These are phyloP conservation scores for Drosophila pseudotakahashii DNA, from an alignment of 2,888 invertebrate species.

Conservation along the genomic window DNA sequence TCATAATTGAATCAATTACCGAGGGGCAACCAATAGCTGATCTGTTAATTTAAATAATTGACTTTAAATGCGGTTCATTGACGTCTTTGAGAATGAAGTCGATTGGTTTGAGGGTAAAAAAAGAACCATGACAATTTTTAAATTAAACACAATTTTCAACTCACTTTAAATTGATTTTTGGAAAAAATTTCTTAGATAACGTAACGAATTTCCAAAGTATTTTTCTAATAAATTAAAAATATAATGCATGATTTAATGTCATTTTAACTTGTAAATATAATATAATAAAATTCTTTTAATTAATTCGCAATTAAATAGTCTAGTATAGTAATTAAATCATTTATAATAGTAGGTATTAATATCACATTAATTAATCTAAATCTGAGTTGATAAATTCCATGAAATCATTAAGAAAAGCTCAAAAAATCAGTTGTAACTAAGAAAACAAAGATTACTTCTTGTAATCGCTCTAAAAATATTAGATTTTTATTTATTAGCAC, in stretches of 20 bases:
- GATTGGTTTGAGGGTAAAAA: background rate
- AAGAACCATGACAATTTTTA: background rate
- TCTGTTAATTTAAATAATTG: conserved; percentile 25
- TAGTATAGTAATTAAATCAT: background rate
- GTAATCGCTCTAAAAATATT: conserved; percentile 5
- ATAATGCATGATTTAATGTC: too few relatives aligned
- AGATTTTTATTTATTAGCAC: background rate
- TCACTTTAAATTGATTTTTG: too few relatives aligned
- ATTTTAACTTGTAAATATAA: background rate
- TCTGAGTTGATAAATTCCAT: background rate
- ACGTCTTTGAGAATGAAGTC: conserved; percentile 5
- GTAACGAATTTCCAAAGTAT: too few relatives aligned
- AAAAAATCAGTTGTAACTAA: background rate
- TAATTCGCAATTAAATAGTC: background rate
- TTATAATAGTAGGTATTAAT: background rate
- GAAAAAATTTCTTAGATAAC: too few relatives aligned
- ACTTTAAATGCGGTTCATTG: conserved; percentile 18
- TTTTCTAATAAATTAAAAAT: too few relatives aligned
- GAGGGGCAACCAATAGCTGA: conserved; percentile 5
- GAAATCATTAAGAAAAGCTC: background rate
- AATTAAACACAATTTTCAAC: background rate
- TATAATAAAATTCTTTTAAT: background rate
- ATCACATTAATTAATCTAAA: background rate
- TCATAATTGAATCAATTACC: conserved; percentile 29
- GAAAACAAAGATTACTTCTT: too few relatives aligned